Evolutionary conservation across 2,888 invertebrate species (phyloP).

Genomic region (Xanthorhoe spadicearia): DNA sequence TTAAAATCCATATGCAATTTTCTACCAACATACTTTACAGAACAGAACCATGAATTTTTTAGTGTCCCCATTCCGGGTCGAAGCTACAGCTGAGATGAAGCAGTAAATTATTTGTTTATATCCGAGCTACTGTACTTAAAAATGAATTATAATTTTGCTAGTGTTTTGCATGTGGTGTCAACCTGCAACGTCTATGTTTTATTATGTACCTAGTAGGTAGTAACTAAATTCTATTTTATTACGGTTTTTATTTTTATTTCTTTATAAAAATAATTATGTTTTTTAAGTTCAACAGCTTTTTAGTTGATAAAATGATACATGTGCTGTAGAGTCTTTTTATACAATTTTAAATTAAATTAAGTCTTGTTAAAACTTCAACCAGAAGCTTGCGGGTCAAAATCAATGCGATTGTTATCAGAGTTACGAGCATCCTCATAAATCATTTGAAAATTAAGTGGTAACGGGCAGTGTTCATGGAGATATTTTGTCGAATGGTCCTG

Average conservation of each 20-base stretch:
- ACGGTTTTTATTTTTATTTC: too few species aligned
- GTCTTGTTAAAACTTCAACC: too few species aligned
- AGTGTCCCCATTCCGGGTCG: slow-evolving; percentile 44
- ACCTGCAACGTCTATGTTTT: too few species aligned
- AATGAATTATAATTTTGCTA: slow-evolving; percentile 52
- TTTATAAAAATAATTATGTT: too few species aligned
- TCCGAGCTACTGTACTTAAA: slow-evolving; percentile 53
- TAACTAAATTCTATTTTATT: too few species aligned
- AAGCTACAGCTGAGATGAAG: slow-evolving; percentile 43
- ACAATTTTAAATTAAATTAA: too few species aligned
- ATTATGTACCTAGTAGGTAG: too few species aligned
- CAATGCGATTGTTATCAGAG: background rate
- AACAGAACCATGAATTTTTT: slow-evolving; percentile 46
- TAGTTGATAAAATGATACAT: too few species aligned
- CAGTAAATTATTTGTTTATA: slow-evolving; percentile 54
- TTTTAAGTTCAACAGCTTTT: too few species aligned
- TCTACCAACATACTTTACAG: slow-evolving; percentile 8
- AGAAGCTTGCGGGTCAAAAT: background rate
- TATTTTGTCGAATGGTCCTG: slow-evolving; percentile 58
- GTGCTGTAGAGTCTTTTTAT: too few species aligned
- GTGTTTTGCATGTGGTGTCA: slow-evolving; percentile 1
- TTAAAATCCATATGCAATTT: slow-evolving; percentile 2
- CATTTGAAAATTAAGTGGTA: background rate
- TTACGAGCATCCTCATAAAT: background rate
- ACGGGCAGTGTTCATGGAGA: slow-evolving; percentile 31